Percentiles rank a stretch among this genome's conserved stretches.
phyloP scores from a whole-genome alignment of 2,113 vertebrate species.

The Esox niger region DNA sequence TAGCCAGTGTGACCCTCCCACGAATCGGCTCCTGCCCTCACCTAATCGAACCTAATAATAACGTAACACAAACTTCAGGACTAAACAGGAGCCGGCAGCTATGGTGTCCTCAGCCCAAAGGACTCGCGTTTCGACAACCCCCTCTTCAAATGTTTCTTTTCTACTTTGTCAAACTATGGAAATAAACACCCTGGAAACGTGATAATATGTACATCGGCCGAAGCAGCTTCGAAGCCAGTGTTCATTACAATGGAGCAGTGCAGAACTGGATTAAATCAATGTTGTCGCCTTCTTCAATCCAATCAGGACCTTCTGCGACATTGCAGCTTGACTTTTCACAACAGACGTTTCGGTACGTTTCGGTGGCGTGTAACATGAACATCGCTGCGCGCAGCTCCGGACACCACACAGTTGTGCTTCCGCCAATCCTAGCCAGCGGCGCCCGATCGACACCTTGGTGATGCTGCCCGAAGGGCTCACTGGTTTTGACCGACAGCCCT shows the following conservation, averaged over 20 bases:
- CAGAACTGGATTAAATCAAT: constrained; percentile 66
- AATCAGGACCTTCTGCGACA: constrained; percentile 58
- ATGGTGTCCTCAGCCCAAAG: too few relatives aligned
- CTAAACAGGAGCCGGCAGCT: too few relatives aligned
- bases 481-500: constrained; percentile 42
- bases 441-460: constrained; percentile 32
- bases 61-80: too few relatives aligned
- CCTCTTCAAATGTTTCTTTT: too few relatives aligned
- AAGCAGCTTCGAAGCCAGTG: constrained; percentile 4
- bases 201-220: neutral
- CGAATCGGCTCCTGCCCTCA: too few relatives aligned
- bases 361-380: neutral
- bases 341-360: neutral
- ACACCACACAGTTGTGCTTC: constrained; percentile 4
- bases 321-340: constrained; percentile 29
- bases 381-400: neutral
- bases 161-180: neutral
- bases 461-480: constrained; percentile 6
- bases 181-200: neutral
- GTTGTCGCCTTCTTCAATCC: constrained; percentile 53
- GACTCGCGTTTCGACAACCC: too few relatives aligned
- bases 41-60: too few relatives aligned
- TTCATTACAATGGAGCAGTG: constrained; percentile 52
- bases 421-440: constrained; percentile 36
- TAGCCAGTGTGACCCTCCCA: neutral